Base-by-base conservation (phyloP, 2,113 vertebrate genomes). In the Scolopax mira region DNA sequence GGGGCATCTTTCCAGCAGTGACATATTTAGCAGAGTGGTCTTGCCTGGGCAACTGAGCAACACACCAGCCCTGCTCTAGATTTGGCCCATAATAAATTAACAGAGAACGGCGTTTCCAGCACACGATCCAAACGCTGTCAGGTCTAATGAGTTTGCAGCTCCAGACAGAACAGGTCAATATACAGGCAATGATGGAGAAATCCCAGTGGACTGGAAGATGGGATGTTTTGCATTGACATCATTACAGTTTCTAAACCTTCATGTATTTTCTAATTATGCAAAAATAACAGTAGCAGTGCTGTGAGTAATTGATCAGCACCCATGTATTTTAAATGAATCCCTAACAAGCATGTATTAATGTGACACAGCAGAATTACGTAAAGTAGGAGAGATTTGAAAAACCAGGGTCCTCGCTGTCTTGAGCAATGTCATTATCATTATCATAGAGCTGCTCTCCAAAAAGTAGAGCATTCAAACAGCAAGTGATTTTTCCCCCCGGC, bases 371-470 rank as follows among this genome's bases (percentile, higher is more conserved):
- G 69, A 60, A 54, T 88, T 91, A 95, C 22, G 12, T 94, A 96
- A 96, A 97, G 62, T 27, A 58, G 54, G 62, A 93, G 70, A 88
- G 88, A 78, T 79, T 90, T 87, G 80, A 87, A 90, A 92, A 93
- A n/a, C 31, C 62, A 77, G 77, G 70, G 88, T 93, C 91, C 51
- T 77, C 2, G 4, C 51, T 94, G 89, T 95, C 96, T 96, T 89
- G 70, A 92, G 91, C 81, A 84, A 92, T 96, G 94, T 88, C 95
- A 79, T 95, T 95, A 96, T 41, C 89, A 79, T 95, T 72, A 93
- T 55, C 69, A 78, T 6, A 67, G 60, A 88, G 69, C 92, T 58
- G 84, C 64, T 96, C 88, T 97, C 88, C 58, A 61, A 61, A 95
- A 96, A 93, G 80, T 57, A 90, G 95, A 97, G 85, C 94, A 79